Evolutionary conservation across 2,113 vertebrate species (phyloP).

Genomic region (Lynx canadensis): DNA sequence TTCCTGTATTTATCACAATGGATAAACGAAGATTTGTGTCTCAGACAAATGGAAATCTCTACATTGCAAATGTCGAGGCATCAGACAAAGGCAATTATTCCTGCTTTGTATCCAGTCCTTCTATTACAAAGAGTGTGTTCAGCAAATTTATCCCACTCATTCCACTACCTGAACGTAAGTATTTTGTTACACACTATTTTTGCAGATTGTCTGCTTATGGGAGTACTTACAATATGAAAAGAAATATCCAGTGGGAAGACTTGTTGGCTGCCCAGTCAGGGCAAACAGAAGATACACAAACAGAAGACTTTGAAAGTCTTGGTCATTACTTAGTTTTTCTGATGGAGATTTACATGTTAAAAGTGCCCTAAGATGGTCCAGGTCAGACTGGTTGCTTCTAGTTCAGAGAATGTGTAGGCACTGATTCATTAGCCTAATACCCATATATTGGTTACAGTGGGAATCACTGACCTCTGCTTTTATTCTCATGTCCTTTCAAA

Average conservation of each 20-base stretch:
- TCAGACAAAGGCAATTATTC: conserved; percentile 97
- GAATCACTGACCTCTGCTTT: not conserved
- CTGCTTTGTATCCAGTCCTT: conserved; percentile 95
- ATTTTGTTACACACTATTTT: conserved; percentile 17
- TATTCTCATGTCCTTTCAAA: not conserved
- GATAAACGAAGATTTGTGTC: conserved; percentile 96
- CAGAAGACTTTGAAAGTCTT: not conserved
- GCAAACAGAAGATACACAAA: not conserved
- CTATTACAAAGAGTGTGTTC: conserved; percentile 98
- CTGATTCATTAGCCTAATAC: not conserved
- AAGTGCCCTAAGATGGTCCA: not conserved
- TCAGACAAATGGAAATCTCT: conserved; percentile 96
- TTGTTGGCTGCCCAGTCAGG: not conserved
- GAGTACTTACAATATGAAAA: not conserved
- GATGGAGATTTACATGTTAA: not conserved
- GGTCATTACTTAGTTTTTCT: not conserved
- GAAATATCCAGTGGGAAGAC: not conserved
- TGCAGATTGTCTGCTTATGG: not conserved
- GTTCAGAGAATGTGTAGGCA: not conserved
- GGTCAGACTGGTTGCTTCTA: not conserved
- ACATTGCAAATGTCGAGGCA: conserved; percentile 95
- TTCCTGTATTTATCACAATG: conserved; percentile 95
- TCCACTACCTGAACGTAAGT: conserved; percentile 93
- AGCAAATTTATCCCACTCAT: conserved; percentile 98
- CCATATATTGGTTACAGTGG: not conserved